These are phyloP conservation scores for human DNA, from an alignment of 2,113 vertebrate species.

Conservation along the genomic window DNA sequence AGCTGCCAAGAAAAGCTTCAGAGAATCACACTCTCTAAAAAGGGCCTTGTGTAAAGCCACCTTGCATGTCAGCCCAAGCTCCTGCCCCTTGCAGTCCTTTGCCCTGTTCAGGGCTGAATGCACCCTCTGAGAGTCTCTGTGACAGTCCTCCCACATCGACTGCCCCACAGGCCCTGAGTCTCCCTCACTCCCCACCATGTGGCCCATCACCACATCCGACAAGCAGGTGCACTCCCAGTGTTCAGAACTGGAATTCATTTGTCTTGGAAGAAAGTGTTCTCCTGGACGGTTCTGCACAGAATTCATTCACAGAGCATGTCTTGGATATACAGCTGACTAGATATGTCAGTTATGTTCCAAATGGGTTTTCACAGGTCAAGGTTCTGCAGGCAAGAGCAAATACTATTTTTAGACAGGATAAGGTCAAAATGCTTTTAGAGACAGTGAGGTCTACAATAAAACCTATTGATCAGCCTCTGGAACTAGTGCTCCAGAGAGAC, in stretches of 20 bases:
- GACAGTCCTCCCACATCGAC: not conserved
- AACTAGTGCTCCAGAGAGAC: conserved; percentile 87
- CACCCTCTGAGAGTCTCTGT: not conserved
- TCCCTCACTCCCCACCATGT: not conserved
- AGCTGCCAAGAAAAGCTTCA: not conserved
- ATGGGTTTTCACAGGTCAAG: conserved; percentile 91
- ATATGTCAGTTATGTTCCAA: conserved; percentile 89
- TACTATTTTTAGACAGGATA: conserved; percentile 90
- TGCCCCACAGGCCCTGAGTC: not conserved
- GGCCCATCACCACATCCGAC: not conserved
- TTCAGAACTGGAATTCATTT: conserved; percentile 59
- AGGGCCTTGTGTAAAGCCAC: not conserved
- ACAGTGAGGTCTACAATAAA: conserved; percentile 90
- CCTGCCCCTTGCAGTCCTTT: not conserved
- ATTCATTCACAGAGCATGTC: conserved; percentile 79
- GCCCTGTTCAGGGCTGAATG: not conserved
- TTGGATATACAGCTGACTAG: conserved; percentile 87
- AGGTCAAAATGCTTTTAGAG: conserved; percentile 90
- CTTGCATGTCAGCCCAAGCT: not conserved
- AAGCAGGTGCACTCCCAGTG: conserved; percentile 45
- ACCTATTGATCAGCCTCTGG: conserved; percentile 91
- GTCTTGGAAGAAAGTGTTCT: conserved; percentile 35
- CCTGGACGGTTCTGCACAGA: conserved; percentile 49
- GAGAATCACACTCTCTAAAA: not conserved
- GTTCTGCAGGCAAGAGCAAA: conserved; percentile 88